Evolutionary conservation across 2,888 invertebrate genomes (phyloP), one percentile per base, ranked within the genome.

Genomic region (Scaptomyza tumidula): DNA sequence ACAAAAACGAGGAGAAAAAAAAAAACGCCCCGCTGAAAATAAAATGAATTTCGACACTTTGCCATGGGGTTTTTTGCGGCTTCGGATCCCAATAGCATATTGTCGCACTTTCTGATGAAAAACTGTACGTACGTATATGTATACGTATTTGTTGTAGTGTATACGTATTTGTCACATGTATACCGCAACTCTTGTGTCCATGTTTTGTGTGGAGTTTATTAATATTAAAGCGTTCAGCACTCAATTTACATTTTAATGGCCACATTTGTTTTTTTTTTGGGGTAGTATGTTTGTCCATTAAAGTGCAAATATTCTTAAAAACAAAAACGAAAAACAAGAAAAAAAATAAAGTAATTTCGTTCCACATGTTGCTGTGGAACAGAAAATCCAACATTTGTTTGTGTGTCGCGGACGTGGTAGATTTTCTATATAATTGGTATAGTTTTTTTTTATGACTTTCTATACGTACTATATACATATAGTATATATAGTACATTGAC

Each of bases 21-120:
- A 46, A 57, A 27, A 33, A 7, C 37, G 53, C 27, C 6, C 3
- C 29, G 29, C 41, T 55, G 55, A 68, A 67, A 67, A 67, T 67
- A 60, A 62, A 78, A 78, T 73, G 53, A 69, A 78, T 69, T 63
- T 78, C 57, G 35, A 35, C 70, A 78, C 70, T 75, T 75, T 78
- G 59, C 56, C 48, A 16, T 58, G 58, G 60, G 33, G 10, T 49
- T 68, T 55, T 61, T 35, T 49, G 31, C 46, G 48, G 45, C 31
- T 39, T 41, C 43, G 24, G 10, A 24, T 24, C 14, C 48, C 49
- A 55, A 55, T 14, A 14, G 55, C 24, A 14, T 9, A 33, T 24
- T 14, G 14, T 55, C 50, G 10, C 33, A 33, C 49, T 13, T 14
- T 50, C 50, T 35, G 33, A 24, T 31, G 31, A n/a, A 14, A 14